phyloP scores from a whole-genome alignment of 2,797 vertebrate genomes.

The Scleropages formosus region DNA sequence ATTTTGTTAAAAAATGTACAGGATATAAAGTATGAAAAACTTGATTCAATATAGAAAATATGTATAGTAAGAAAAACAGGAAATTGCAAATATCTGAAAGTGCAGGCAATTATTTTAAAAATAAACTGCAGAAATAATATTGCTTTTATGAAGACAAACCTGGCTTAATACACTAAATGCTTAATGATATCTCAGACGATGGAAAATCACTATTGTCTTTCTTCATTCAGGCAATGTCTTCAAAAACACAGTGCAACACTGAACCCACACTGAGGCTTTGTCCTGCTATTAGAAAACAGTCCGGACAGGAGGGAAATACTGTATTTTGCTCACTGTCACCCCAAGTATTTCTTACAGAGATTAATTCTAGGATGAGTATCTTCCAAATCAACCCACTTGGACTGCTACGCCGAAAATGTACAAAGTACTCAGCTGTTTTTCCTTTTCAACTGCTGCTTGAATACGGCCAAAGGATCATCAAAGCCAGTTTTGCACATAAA shows the following conservation, averaged over 20 bases:
- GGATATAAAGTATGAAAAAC: neutral
- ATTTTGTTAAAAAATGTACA: neutral
- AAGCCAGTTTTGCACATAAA: neutral
- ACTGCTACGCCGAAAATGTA: neutral
- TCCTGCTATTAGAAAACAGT: slow-evolving; percentile 20
- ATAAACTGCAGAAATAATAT: too few relatives aligned
- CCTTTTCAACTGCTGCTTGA: neutral
- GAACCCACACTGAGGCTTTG: neutral
- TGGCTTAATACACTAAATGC: slow-evolving; percentile 12
- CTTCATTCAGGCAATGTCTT: too few relatives aligned
- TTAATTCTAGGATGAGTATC: slow-evolving; percentile 13
- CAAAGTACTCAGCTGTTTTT: slow-evolving; percentile 5
- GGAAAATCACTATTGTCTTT: too few relatives aligned
- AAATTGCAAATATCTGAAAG: too few relatives aligned
- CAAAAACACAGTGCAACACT: neutral
- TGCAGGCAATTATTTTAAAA: too few relatives aligned
- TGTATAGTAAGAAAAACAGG: too few relatives aligned
- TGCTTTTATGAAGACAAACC: neutral
- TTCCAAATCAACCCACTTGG: neutral
- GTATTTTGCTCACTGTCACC: slow-evolving; percentile 8
- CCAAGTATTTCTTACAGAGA: neutral
- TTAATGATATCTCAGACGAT: neutral
- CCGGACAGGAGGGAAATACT: neutral
- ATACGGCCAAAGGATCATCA: neutral
- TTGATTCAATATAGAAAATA: neutral